These are phyloP conservation scores for Philopotamus ludificatus DNA, from an alignment of 1,140 invertebrate species.

Conservation along the genomic window DNA sequence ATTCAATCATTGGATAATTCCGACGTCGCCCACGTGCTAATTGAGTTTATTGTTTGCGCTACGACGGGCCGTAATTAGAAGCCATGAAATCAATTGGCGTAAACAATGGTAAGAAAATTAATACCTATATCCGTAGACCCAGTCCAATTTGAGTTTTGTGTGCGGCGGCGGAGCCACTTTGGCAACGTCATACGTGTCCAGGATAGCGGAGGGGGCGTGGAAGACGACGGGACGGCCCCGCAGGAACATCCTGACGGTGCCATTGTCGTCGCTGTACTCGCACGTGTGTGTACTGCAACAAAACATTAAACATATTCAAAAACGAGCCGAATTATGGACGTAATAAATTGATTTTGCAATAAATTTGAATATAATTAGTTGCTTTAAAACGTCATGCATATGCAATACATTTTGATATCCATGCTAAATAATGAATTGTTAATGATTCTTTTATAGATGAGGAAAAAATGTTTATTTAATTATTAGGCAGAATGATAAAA, in stretches of 20 bases:
- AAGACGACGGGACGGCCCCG: slow-evolving; percentile 79
- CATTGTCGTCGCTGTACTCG: slow-evolving; percentile 78
- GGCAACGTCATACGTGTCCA: slow-evolving; percentile 71
- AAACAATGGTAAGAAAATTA: slow-evolving; percentile 13
- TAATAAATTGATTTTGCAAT: too few relatives aligned
- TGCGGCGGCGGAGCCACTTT: slow-evolving; percentile 78
- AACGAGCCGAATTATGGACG: too few relatives aligned
- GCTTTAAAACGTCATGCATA: too few relatives aligned
- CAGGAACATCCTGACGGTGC: slow-evolving; percentile 76
- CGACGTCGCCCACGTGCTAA: slow-evolving; percentile 10
- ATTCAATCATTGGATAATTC: slow-evolving; percentile 62
- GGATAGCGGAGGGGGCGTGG: slow-evolving; percentile 67
- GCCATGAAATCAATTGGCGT: not conserved
- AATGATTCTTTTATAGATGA: too few relatives aligned
- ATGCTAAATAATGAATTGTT: too few relatives aligned
- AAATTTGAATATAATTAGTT: too few relatives aligned
- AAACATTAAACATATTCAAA: slow-evolving; percentile 23
- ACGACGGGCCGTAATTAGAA: not conserved
- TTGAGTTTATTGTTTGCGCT: slow-evolving; percentile 13
- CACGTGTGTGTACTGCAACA: slow-evolving; percentile 67
- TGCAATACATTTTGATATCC: too few relatives aligned
- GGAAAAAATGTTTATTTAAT: too few relatives aligned
- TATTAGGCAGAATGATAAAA: too few relatives aligned
- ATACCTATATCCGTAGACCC: slow-evolving; percentile 69
- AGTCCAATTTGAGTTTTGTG: slow-evolving; percentile 83